Evolutionary conservation across 92 coral and sea anemone genomes (phyloP), one percentile per base, ranked within the genome.

Genomic region (Isaurus tuberculatus): DNA sequence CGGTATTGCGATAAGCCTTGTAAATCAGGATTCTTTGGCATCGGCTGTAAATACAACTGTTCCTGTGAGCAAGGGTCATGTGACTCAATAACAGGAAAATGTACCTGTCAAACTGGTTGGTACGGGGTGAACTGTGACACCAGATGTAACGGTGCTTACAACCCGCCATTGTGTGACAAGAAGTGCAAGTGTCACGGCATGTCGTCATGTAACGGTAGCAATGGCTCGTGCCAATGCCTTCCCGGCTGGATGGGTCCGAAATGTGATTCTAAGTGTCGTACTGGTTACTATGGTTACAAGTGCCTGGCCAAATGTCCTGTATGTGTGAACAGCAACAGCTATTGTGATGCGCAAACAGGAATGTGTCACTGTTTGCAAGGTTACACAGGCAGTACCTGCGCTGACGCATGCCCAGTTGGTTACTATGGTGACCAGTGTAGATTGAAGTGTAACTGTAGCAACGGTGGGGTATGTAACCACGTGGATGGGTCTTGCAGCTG

Each of bases 401-500:
- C 89, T 77, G 94, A 93, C 77, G 72, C 91, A 60, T 93, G 97
- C 72, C 88, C 74, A 58, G 66, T 57, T 48, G 94, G 97, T 34
- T 93, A 75, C 85, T 93, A 66, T 88, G 94, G 94, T 1, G 79
- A 74, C 32, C 73, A 74, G 11, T 93, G 97, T 77, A 74, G 65
- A 34, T 11, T 34, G 27, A 80, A 51, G 75, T 93, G 97, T 66
- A 49, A 46, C 22, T 93, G 97, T 80, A 67, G 57, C 16, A 64
- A 88, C 81, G 91, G 90, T 13, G 84, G 78, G 34, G 46, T 75
- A 25, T 93, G 97, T 77, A 84, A 74, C 65, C 92, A 88, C 72
- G 88, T 86, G 60, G 82, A 68, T 20, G 94, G 97, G 23, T 32
- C 86, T 32, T 93, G 97, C 75, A 84, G 86, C 36, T 93, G 97